Evolutionary conservation across 2,113 vertebrate genomes (phyloP).

Genomic region (Camelus bactrianus): DNA sequence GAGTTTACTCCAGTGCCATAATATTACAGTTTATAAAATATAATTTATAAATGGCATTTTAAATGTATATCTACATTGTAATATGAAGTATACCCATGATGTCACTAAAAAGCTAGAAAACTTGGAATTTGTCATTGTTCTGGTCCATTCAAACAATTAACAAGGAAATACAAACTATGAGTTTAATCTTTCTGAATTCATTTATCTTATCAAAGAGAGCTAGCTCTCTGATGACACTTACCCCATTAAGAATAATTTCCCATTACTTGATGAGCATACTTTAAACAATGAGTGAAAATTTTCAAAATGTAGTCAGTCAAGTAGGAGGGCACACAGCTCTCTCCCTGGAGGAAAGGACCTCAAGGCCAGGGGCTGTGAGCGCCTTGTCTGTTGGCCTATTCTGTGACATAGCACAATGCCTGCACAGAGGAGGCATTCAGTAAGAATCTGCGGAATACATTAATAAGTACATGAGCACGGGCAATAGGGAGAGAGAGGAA

Average conservation of each 20-base stretch:
- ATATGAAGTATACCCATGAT: background rate
- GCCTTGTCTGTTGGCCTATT: background rate
- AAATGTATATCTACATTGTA: background rate
- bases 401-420: background rate
- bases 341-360: background rate
- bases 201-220: background rate
- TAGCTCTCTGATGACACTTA: background rate
- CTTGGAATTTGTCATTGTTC: background rate
- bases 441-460: background rate
- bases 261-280: background rate
- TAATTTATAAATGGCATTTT: background rate
- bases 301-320: background rate
- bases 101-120: slow-evolving; percentile 9
- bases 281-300: background rate
- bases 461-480: background rate
- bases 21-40: background rate
- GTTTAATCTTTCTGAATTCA: background rate
- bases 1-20: background rate
- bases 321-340: background rate
- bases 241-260: background rate
- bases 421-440: background rate
- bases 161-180: background rate
- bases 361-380: background rate
- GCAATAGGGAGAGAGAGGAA: background rate
- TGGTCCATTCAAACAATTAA: background rate